phyloP scores from a whole-genome alignment of 2,113 vertebrate genomes.

The Formicarius rufipectus region DNA sequence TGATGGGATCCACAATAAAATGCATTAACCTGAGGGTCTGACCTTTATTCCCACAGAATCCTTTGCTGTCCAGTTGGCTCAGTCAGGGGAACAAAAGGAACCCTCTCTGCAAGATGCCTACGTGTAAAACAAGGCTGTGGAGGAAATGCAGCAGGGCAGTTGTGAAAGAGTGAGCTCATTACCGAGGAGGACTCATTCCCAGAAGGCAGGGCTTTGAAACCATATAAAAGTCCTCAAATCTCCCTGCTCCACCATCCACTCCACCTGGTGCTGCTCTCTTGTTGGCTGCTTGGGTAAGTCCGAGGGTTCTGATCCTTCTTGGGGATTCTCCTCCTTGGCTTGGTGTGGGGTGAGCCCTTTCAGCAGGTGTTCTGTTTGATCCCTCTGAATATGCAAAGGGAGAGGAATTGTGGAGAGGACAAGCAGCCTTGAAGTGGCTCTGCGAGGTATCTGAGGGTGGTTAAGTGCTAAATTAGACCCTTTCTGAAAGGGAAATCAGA shows the following conservation, averaged over 20 bases:
- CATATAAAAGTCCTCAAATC: constrained; percentile 62
- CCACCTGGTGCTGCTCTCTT: background rate
- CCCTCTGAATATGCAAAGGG: background rate
- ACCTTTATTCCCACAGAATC: background rate
- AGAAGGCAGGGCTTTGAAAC: constrained; percentile 57
- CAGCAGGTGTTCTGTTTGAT: background rate
- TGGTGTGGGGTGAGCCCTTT: background rate
- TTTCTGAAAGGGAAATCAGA: background rate
- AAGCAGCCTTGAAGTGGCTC: background rate
- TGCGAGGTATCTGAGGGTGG: background rate
- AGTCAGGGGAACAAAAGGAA: background rate
- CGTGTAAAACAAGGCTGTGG: constrained; percentile 23
- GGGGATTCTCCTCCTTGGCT: background rate
- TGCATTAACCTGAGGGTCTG: accelerated
- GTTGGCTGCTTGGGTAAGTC: constrained; percentile 25
- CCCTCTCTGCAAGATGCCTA: background rate
- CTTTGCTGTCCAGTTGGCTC: background rate
- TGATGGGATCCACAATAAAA: accelerated
- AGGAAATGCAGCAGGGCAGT: background rate
- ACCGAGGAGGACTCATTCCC: constrained; percentile 47
- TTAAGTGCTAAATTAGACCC: background rate
- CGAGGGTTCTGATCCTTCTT: background rate
- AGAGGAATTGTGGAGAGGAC: background rate
- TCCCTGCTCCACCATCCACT: background rate
- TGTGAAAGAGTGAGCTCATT: constrained; percentile 63